Base-by-base conservation (phyloP, 2,113 vertebrate species). In the Malurus alboscapulatus region DNA sequence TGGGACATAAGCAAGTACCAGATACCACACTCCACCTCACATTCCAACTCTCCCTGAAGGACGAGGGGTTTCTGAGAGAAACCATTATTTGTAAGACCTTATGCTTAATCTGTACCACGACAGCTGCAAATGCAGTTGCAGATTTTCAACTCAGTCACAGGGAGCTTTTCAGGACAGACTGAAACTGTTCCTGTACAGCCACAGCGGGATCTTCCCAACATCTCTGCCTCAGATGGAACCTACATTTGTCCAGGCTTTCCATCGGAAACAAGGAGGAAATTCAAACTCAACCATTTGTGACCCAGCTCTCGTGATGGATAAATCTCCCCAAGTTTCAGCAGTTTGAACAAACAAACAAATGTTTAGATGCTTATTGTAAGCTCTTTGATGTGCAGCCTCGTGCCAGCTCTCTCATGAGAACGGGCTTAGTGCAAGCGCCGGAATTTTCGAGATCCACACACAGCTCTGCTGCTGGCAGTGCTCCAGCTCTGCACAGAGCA, bases 341-440 rank as follows among this genome's bases (percentile, higher is more conserved):
- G 80, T 93, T 63, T 83, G 82, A 92, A 95, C 66, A 96, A 96
- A 95, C 95, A 96, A 96, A 94, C 91, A 95, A 91, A 90, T 62
- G 82, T 95, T 94, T 94, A 80, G 89, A 94, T 93, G 87, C 89
- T 95, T 96, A 95, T 74, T 93, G 32, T 95, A 96, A 96, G 89
- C 91, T 77, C 63, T 88, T 77, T 40, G 75, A 92, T 93, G 80
- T 87, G 84, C 91, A 96, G 84, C 90, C 84, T 74, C 19, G 75
- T 86, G 91, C 82, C 86, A 83, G 71, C 72, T 83, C 91, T 93
- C 91, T 92, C 93, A 92, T 53, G 93, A 96, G 96, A 94, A 94
- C 8, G 0, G 93, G 86, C 84, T 96, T 91, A 96, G 84, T 91
- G 87, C 84, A 87, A 79, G 42, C 55, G 84, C 91, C 74, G 87